Evolutionary conservation across 1,140 invertebrate species (phyloP).

Genomic region (Solenopsis invicta): DNA sequence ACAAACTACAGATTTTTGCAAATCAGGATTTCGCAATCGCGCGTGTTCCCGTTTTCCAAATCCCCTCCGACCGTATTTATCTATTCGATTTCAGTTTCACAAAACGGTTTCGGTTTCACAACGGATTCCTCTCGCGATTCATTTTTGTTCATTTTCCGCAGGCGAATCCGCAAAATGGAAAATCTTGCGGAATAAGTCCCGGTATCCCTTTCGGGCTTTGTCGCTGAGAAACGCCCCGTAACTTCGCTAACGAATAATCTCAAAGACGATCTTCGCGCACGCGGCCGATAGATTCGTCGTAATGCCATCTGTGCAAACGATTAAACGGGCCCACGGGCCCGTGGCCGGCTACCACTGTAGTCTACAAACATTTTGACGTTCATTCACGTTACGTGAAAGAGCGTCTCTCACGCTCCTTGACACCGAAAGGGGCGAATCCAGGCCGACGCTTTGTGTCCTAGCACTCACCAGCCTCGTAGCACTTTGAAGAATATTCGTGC

Average conservation of each 20-base stretch:
- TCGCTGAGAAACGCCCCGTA: neutral
- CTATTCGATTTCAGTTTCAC: neutral
- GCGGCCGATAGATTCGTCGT: constrained; percentile 30
- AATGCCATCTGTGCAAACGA: constrained; percentile 79
- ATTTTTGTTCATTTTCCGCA: neutral
- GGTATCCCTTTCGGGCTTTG: neutral
- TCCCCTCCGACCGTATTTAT: neutral
- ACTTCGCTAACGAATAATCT: constrained; percentile 39
- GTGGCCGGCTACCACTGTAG: constrained; percentile 40
- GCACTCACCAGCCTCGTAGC: constrained; percentile 10
- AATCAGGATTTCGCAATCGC: neutral
- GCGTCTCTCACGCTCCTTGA: constrained; percentile 75
- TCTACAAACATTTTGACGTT: constrained; percentile 79
- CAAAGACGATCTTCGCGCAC: constrained; percentile 48
- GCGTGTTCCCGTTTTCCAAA: no score
- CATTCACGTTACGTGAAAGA: constrained; percentile 78
- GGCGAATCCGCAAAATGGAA: neutral
- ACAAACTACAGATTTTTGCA: neutral
- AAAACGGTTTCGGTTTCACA: neutral
- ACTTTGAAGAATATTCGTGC: constrained; percentile 30
- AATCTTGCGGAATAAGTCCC: constrained; percentile 31
- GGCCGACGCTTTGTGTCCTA: constrained; percentile 15
- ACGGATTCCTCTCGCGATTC: neutral
- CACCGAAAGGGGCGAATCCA: constrained; percentile 70
- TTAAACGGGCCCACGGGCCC: constrained; percentile 62